Conservation (phyloP, 1,140 invertebrate genomes). For the Dysdera silvatica region DNA sequence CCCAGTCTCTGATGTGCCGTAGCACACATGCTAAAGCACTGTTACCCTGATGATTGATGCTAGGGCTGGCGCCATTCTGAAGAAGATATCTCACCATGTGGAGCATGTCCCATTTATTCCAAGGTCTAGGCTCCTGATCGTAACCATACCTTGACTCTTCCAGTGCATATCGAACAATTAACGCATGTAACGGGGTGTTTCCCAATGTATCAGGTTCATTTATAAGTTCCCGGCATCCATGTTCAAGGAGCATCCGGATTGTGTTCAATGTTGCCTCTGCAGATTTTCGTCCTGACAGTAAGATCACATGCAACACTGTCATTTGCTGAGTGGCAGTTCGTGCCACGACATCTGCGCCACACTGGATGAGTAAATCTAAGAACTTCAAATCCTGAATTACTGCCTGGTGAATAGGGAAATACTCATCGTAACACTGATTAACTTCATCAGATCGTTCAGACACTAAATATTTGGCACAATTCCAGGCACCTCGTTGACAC, state of each 20-base stretch:
- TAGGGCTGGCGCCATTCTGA: slow-evolving; percentile 57
- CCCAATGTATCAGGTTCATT: slow-evolving; percentile 61
- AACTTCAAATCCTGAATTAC: slow-evolving; percentile 59
- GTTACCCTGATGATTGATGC: slow-evolving; percentile 62
- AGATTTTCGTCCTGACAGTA: slow-evolving; percentile 50
- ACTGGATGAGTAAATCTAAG: slow-evolving; percentile 55
- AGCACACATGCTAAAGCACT: slow-evolving; percentile 61
- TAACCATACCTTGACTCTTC: slow-evolving; percentile 62
- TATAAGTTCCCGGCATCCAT: slow-evolving; percentile 58
- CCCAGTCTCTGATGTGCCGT: slow-evolving; percentile 65
- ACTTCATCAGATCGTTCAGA: slow-evolving; percentile 60
- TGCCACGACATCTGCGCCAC: slow-evolving; percentile 58
- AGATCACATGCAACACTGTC: slow-evolving; percentile 57
- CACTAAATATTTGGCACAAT: slow-evolving; percentile 57
- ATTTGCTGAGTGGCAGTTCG: slow-evolving; percentile 63
- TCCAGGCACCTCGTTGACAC: slow-evolving; percentile 61
- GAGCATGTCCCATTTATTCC: slow-evolving; percentile 64
- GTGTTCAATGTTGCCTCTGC: slow-evolving; percentile 61
- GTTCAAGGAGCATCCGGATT: slow-evolving; percentile 56
- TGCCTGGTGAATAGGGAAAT: slow-evolving; percentile 65
- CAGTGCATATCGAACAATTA: slow-evolving; percentile 61
- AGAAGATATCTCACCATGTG: slow-evolving; percentile 51
- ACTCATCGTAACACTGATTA: slow-evolving; percentile 64
- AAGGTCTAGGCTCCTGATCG: slow-evolving; percentile 45
- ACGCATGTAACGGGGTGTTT: slow-evolving; percentile 54